Conservation (phyloP, 2,113 vertebrate genomes). For the Hippocampus mohnikei region DNA sequence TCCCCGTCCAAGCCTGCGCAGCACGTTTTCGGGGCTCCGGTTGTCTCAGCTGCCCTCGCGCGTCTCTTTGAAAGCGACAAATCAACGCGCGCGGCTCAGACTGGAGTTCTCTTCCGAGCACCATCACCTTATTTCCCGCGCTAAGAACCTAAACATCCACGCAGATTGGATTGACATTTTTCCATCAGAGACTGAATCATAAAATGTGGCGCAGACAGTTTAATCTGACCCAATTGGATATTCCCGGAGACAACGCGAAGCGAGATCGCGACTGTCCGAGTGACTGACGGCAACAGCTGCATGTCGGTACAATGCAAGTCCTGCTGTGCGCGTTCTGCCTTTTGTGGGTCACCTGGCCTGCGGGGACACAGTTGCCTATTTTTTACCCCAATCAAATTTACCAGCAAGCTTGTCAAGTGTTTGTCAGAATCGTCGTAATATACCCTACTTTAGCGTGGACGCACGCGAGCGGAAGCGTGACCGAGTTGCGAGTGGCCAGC, state of each 20-base stretch:
- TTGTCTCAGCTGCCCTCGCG: conserved; percentile 26
- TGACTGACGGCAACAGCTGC: conserved; percentile 53
- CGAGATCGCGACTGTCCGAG: conserved; percentile 13
- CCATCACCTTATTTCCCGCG: not conserved
- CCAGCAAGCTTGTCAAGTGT: not conserved
- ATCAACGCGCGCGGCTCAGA: not conserved
- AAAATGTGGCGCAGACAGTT: not conserved
- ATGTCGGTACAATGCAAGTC: conserved; percentile 17
- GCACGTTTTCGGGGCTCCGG: conserved; percentile 6
- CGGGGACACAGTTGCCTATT: conserved; percentile 28
- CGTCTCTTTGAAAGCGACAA: not conserved
- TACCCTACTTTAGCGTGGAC: conserved; percentile 5
- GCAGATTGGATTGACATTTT: conserved; percentile 2
- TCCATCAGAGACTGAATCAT: conserved; percentile 7
- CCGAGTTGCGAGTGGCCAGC: conserved; percentile 24
- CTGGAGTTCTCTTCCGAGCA: not conserved
- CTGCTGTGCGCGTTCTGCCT: conserved; percentile 36
- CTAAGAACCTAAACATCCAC: not conserved
- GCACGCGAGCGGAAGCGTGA: conserved; percentile 5
- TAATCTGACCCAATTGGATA: conserved; percentile 4
- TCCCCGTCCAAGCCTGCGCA: conserved; percentile 5
- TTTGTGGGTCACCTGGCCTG: conserved; percentile 21
- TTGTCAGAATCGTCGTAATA: not conserved
- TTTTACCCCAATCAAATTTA: conserved; percentile 6
- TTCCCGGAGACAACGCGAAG: conserved; percentile 18